A percentile compares a stretch with the other conserved stretches of the same genome.
Evolutionary conservation across 1,140 invertebrate species (phyloP).

Genomic region (Rhopalosiphum padi): DNA sequence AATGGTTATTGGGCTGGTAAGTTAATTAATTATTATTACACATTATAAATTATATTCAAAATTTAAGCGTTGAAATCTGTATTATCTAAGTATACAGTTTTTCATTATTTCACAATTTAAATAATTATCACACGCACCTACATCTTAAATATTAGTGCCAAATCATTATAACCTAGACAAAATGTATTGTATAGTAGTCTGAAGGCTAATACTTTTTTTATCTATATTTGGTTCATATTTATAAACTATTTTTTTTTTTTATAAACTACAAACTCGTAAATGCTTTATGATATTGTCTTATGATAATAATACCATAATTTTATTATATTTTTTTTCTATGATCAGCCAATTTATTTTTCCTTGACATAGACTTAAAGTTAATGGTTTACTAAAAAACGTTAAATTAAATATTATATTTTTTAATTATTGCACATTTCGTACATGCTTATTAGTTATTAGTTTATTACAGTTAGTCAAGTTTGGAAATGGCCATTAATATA

Average conservation of each 20-base stretch:
- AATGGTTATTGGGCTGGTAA: background rate
- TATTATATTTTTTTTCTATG: background rate
- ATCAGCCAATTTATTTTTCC: background rate
- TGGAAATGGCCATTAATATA: background rate
- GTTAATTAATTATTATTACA: background rate
- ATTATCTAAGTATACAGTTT: background rate
- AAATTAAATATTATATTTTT: background rate
- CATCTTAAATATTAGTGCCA: conserved; percentile 11
- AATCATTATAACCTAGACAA: background rate
- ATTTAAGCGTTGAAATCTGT: background rate
- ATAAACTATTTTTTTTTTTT: conserved; percentile 4
- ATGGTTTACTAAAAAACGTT: background rate
- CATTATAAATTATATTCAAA: background rate
- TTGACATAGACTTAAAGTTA: background rate
- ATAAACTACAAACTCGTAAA: conserved; percentile 2
- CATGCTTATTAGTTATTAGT: background rate
- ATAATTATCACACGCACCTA: background rate
- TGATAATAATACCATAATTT: background rate
- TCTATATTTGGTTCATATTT: background rate
- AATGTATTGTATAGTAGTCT: background rate
- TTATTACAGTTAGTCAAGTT: background rate
- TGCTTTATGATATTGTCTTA: conserved; percentile 5
- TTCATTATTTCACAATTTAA: background rate
- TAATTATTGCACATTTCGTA: conserved; percentile 32
- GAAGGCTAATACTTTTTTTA: conserved; percentile 9